Evolutionary conservation across 2,113 vertebrate species (phyloP).

Genomic region (Cyprinodon brontotheroides): DNA sequence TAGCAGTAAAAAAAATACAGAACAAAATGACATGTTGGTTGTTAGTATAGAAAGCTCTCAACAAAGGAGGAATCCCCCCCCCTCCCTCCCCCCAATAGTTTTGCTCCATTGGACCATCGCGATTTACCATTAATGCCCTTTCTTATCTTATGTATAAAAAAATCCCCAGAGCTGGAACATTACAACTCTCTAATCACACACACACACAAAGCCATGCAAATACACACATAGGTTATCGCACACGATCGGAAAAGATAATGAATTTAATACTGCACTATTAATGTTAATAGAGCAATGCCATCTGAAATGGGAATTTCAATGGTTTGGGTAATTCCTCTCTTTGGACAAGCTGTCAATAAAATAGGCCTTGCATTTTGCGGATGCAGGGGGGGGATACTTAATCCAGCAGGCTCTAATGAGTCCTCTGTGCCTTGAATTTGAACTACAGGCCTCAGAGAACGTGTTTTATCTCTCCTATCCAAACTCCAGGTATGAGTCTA

Average conservation of each 20-base stretch:
- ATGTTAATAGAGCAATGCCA: conserved; percentile 72
- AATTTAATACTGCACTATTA: conserved; percentile 72
- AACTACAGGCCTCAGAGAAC: conserved; percentile 41
- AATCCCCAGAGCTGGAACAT: conserved; percentile 73
- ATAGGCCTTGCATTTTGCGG: conserved; percentile 51
- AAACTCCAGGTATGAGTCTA: conserved; percentile 28
- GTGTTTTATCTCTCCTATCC: conserved; percentile 60
- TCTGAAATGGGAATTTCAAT: conserved; percentile 66
- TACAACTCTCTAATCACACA: conserved; percentile 72
- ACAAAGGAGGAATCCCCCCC: conserved; percentile 37
- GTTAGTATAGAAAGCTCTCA: conserved; percentile 23
- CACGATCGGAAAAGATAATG: conserved; percentile 71
- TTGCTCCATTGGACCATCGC: conserved; percentile 59
- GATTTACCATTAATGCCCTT: conserved; percentile 68
- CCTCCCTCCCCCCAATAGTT: conserved; percentile 40
- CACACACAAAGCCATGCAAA: conserved; percentile 58
- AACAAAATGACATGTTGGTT: conserved; percentile 41
- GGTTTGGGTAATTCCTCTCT: conserved; percentile 74
- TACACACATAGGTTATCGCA: conserved; percentile 37
- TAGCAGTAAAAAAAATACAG: conserved; percentile 10
- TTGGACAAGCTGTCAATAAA: conserved; percentile 73
- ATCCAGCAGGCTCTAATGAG: conserved; percentile 68
- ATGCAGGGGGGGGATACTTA: conserved; percentile 42
- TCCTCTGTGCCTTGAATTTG: conserved; percentile 34
- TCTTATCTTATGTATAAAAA: conserved; percentile 64